phyloP scores from a whole-genome alignment of 2,888 invertebrate species.

The Pyrrhia umbra region DNA sequence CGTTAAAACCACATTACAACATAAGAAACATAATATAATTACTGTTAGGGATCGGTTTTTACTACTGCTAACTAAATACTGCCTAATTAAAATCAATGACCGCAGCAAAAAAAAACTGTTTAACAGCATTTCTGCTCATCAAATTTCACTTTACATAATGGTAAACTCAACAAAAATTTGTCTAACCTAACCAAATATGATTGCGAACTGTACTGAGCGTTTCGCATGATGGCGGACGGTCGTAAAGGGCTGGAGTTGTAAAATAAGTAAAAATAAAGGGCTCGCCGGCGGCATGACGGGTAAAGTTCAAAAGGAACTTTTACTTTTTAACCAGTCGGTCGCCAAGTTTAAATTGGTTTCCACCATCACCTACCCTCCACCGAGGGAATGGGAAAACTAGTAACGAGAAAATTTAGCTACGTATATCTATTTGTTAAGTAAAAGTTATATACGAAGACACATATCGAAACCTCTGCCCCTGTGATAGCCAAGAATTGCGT shows the following conservation, averaged over 20 bases:
- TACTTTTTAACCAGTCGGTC: slow-evolving; percentile 87
- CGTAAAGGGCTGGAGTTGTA: slow-evolving; percentile 80
- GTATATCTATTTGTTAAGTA: slow-evolving; percentile 68
- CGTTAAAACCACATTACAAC: slow-evolving; percentile 23
- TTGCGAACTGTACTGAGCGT: slow-evolving; percentile 72
- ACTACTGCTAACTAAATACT: slow-evolving; percentile 43
- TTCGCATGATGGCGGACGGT: slow-evolving; percentile 78
- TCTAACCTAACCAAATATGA: slow-evolving; percentile 64
- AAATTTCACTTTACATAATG: slow-evolving; percentile 57
- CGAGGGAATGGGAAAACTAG: slow-evolving; percentile 80
- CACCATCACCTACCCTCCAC: slow-evolving; percentile 72
- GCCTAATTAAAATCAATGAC: slow-evolving; percentile 43
- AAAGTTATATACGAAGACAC: slow-evolving; percentile 52
- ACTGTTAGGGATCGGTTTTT: slow-evolving; percentile 16
- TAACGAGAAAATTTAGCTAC: slow-evolving; percentile 75
- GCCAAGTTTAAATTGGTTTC: slow-evolving; percentile 88
- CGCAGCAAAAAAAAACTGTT: slow-evolving; percentile 24
- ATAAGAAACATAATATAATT: slow-evolving; percentile 28
- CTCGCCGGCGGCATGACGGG: slow-evolving; percentile 74
- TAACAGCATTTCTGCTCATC: slow-evolving; percentile 37
- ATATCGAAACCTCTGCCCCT: slow-evolving; percentile 35
- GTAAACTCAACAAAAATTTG: slow-evolving; percentile 55
- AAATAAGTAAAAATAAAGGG: slow-evolving; percentile 84
- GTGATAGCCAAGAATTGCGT: slow-evolving; percentile 53
- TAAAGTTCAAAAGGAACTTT: slow-evolving; percentile 84